These are phyloP conservation scores for Indri indri DNA, from an alignment of 2,113 vertebrate genomes.

Conservation along the genomic window DNA sequence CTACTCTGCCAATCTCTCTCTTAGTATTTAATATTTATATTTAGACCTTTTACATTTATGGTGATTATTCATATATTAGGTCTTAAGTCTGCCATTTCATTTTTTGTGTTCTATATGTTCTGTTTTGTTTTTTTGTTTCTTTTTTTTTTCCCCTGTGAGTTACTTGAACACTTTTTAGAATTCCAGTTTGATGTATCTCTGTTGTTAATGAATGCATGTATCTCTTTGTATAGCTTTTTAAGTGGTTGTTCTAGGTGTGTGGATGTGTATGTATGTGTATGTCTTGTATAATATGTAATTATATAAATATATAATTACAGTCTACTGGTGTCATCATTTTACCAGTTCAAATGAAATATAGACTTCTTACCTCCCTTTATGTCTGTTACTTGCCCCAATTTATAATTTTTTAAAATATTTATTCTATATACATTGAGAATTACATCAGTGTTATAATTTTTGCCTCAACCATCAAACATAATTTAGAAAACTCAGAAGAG, in stretches of 20 bases:
- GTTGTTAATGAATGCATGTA: not conserved
- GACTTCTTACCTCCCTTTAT: not conserved
- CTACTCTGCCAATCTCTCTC: not conserved
- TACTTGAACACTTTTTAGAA: not conserved
- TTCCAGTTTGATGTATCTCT: not conserved
- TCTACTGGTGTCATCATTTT: not conserved
- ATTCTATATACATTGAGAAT: not conserved
- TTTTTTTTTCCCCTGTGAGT: not conserved
- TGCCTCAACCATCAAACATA: not conserved
- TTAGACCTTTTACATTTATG: not conserved
- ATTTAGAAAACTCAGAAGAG: not conserved
- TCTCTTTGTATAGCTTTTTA: not conserved
- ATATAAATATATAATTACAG: not conserved
- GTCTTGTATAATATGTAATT: not conserved
- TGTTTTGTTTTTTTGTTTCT: not conserved
- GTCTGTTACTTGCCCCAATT: not conserved
- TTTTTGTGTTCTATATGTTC: not conserved
- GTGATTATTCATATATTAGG: not conserved
- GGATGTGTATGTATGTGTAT: not conserved
- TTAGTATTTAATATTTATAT: not conserved
- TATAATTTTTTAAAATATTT: not conserved
- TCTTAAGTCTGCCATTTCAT: not conserved
- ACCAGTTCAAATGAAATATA: not conserved
- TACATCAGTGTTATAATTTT: not conserved
- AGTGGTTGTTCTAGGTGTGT: not conserved